Conservation (phyloP, 1,140 invertebrate species). For the Nebria ingens region DNA sequence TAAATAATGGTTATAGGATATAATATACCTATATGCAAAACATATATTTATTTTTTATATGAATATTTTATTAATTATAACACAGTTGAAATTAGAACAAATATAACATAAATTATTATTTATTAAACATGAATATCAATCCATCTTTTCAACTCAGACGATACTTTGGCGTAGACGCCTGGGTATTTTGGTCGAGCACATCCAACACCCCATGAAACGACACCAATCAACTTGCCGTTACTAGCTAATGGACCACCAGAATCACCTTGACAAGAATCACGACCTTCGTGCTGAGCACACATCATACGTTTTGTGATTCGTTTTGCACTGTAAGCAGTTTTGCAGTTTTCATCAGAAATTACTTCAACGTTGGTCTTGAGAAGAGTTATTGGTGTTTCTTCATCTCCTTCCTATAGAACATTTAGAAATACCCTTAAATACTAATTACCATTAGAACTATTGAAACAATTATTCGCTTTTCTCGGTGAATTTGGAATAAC, state of each 20-base stretch:
- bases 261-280: constrained; percentile 32
- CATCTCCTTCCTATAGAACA: background rate
- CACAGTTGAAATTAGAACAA: too few species aligned
- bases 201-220: constrained; percentile 49
- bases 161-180: constrained; percentile 49
- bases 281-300: background rate
- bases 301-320: background rate
- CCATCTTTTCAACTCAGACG: constrained; percentile 32
- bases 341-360: background rate
- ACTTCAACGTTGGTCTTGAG: background rate
- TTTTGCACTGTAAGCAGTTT: background rate
- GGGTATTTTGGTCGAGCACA: constrained; percentile 44
- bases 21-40: too few species aligned
- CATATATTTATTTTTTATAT: constrained; percentile 18
- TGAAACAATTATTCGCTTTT: too few species aligned
- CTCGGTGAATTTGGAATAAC: too few species aligned
- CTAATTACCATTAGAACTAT: too few species aligned
- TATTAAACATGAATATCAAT: too few species aligned
- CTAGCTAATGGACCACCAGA: constrained; percentile 35
- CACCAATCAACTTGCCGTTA: constrained; percentile 38
- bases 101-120: too few species aligned
- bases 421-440: too few species aligned
- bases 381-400: background rate
- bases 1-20: too few species aligned
- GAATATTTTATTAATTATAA: too few species aligned